Base-by-base conservation (phyloP, 2,113 vertebrate genomes). In the Myiozetetes cayanensis region DNA sequence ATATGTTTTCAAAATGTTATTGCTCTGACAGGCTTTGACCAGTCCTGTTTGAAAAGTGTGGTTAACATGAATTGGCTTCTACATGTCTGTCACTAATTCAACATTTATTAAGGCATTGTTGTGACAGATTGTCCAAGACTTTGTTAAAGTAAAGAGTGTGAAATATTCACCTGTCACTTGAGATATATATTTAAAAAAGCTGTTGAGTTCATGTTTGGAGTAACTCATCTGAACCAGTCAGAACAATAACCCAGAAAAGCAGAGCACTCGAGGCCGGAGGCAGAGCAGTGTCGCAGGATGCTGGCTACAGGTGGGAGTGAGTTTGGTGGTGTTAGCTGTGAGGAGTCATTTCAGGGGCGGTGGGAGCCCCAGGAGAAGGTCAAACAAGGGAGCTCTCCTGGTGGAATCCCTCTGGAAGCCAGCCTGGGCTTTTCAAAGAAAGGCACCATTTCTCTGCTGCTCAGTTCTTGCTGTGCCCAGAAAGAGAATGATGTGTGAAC, bases 91-190 rank as follows among this genome's bases (percentile, higher is more conserved):
- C 96, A 91, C 87, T 67, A 52, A 17, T 66, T 93, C 71, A 88
- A 70, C 87, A 71, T 89, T 70, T 83, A 85, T 83, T 59, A 80
- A 66, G 63, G 82, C 75, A 77, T 76, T 77, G 78, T 77, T 93
- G 93, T 96, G 96, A 93, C 90, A 95, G 82, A 83, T 80, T 88
- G 93, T 44, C 44, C 0, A 0, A 93, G 72, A 35, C 46, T 78
- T 65, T 0, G 0, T 83, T 82, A 59, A 85, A 86, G 59, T 33
- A 73, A 74, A 80, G 82, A 84, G 94, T 88, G 91, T 91, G 91
- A 95, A 96, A 91, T 80, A 80, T 50, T 93, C 90, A 85, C 90
- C 68, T 93, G 93, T 93, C 94, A 93, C 75, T 91, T 6, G 30
- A 70, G 30, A 92, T 91, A 49, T 33, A 46, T 31, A 21, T 84